A percentile compares a stretch with the other conserved stretches of the same genome.
Evolutionary conservation across 2,113 vertebrate genomes (phyloP).

Genomic region (Rhipidura dahli): DNA sequence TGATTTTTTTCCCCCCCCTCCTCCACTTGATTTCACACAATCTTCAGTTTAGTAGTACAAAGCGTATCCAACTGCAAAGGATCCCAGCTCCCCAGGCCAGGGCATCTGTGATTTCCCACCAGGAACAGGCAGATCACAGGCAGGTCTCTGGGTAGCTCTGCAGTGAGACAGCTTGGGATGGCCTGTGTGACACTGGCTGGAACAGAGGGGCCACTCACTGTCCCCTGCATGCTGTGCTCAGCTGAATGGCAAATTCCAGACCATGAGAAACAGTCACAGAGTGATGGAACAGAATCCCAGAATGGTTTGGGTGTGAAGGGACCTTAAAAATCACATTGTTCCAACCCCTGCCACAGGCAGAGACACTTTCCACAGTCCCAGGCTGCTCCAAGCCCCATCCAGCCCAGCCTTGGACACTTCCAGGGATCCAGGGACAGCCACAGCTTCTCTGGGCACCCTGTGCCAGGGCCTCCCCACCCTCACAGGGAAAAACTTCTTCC

Average conservation of each 20-base stretch:
- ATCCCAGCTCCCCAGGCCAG: background rate
- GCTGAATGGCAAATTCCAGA: background rate
- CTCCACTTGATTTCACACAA: slow-evolving; percentile 74
- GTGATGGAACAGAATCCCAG: accelerated
- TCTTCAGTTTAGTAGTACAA: slow-evolving; percentile 65
- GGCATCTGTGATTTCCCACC: background rate
- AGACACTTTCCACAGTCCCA: accelerated
- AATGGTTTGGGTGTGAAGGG: background rate
- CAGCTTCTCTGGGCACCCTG: background rate
- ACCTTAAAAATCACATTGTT: background rate
- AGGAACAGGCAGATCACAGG: background rate
- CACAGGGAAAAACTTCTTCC: background rate
- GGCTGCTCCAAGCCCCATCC: accelerated
- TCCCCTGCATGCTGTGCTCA: background rate
- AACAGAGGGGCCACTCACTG: background rate
- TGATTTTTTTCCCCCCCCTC: slow-evolving; percentile 57
- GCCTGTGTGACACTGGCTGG: background rate
- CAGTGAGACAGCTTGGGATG: background rate
- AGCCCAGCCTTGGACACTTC: background rate
- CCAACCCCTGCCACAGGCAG: background rate
- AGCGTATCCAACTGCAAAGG: slow-evolving; percentile 43
- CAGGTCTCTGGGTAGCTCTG: background rate
- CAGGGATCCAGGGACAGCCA: background rate
- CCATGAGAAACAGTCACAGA: background rate
- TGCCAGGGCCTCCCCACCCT: background rate